A percentile compares a stretch with the other conserved stretches of the same genome.
Evolutionary conservation across 2,888 invertebrate species (phyloP).

Genomic region (Habrosyne pyritoides): DNA sequence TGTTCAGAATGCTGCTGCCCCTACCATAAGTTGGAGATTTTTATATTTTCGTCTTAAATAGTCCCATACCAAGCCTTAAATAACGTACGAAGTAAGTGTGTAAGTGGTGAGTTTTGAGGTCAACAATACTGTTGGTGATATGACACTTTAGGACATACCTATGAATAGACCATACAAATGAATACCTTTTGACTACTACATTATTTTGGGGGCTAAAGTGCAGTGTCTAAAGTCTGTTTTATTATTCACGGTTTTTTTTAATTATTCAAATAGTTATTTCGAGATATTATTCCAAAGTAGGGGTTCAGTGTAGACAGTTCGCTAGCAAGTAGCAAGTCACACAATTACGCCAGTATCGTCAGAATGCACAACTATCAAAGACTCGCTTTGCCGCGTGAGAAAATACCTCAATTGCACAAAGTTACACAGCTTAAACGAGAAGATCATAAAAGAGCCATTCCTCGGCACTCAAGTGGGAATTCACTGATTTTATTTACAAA

Average conservation of each 20-base stretch:
- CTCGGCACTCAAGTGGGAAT: slow-evolving; percentile 40
- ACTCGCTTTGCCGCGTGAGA: slow-evolving; percentile 34
- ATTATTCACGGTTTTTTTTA: too few species aligned
- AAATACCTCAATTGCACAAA: slow-evolving; percentile 26
- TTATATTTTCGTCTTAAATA: not conserved
- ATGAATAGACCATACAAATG: too few species aligned
- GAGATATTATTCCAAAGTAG: not conserved
- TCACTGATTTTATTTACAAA: slow-evolving; percentile 48
- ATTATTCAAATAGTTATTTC: too few species aligned
- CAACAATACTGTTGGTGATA: too few species aligned
- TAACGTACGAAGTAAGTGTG: too few species aligned
- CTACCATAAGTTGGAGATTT: not conserved
- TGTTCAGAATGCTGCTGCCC: not conserved
- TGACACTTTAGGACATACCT: too few species aligned
- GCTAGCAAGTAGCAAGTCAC: slow-evolving; percentile 19
- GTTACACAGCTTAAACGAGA: slow-evolving; percentile 10
- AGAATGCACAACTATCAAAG: slow-evolving; percentile 39
- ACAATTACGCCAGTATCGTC: slow-evolving; percentile 33
- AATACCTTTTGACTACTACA: too few species aligned
- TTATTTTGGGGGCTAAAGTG: too few species aligned
- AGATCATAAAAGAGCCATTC: slow-evolving; percentile 31
- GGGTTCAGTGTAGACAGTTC: not conserved
- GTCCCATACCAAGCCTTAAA: too few species aligned
- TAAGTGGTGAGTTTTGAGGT: too few species aligned
- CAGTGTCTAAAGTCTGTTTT: too few species aligned